phyloP scores from a whole-genome alignment of 1,140 invertebrate species.

The Lepidotrigona ventralis region DNA sequence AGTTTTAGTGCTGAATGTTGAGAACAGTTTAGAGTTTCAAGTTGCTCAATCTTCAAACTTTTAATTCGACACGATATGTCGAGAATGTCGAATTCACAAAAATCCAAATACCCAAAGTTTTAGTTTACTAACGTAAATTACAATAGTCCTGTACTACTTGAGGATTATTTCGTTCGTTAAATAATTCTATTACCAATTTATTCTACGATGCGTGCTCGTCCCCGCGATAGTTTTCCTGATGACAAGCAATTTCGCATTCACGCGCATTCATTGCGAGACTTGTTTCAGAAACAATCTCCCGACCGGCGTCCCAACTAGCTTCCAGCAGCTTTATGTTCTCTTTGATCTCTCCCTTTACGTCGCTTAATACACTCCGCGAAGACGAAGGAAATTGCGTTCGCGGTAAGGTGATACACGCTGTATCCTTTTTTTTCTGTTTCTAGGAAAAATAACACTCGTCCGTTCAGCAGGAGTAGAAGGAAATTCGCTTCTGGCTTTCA shows the following conservation, averaged over 20 bases:
- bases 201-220: background rate
- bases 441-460: background rate
- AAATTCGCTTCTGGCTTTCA: background rate
- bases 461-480: background rate
- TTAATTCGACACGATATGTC: no score
- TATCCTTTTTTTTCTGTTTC: background rate
- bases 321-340: background rate
- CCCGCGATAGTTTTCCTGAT: no score
- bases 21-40: no score
- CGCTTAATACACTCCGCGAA: slow-evolving; percentile 13
- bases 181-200: background rate
- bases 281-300: background rate
- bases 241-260: background rate
- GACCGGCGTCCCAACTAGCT: background rate
- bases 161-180: background rate
- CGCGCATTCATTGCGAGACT: background rate
- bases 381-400: slow-evolving; percentile 9
- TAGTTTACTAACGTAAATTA: no score
- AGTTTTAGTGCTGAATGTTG: no score
- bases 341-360: slow-evolving; percentile 9
- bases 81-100: no score
- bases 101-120: no score
- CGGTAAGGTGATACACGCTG: no score
- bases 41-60: no score
- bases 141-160: no score